Base-by-base conservation (phyloP, 1,140 invertebrate species). In the Nixonia krombeini region DNA sequence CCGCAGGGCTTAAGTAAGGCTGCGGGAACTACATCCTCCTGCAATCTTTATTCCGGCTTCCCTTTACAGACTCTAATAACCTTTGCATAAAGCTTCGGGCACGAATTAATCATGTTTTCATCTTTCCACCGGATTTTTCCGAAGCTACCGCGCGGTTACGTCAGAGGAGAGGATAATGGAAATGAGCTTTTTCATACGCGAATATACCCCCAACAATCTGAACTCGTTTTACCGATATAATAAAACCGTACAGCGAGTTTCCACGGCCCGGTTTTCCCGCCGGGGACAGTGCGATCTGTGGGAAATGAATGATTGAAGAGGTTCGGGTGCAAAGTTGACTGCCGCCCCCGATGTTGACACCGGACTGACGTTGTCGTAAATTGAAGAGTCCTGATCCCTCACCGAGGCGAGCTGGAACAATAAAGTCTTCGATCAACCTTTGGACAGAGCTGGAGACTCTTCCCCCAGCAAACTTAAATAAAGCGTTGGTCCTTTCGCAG, bases 381-480 rank as follows among this genome's bases (percentile, higher is more conserved):
- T n/a, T n/a, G n/a, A n/a, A n/a, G n/a, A n/a, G n/a, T n/a, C n/a
- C n/a, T n/a, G n/a, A n/a, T n/a, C n/a, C n/a, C n/a, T n/a, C n/a
- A n/a, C n/a, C n/a, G n/a, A n/a, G n/a, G n/a, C n/a, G n/a, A n/a
- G n/a, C 26, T 28, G 13, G 41, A 21, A 28, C 18, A 26, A 28
- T 44, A 44, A 44, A 26, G 18, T 26, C 9, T 21, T n/a, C 41
- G n/a, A 44, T 44, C 18, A 44, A 44, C 18, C 10, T 12, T 21
- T 44, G 4, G 26, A 21, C 21, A 21, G 12, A 18, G 41, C 6
- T 4, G 23, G 18, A 26, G 25, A 12, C 6, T 13, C 23, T n/a
- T 8, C n/a, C 26, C 15, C 17, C 18, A 25, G 17, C 26, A 44
- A 25, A 12, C n/a, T 21, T 44, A 25, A 44, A 44, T 25, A 44